phyloP scores from a whole-genome alignment of 2,888 invertebrate species.

The Aromia moschata region DNA sequence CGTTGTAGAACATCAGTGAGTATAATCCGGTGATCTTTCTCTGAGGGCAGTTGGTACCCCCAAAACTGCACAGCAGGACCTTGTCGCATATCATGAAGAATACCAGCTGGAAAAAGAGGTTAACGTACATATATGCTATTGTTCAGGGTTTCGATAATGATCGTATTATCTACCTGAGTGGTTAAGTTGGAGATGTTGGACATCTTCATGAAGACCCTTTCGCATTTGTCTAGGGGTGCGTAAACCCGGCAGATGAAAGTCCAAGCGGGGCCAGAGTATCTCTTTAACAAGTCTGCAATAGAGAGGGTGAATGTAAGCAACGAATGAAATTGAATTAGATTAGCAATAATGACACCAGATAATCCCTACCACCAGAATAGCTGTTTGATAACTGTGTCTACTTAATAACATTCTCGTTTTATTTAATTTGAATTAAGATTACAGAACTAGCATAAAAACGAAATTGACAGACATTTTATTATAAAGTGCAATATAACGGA shows the following conservation, averaged over 20 bases:
- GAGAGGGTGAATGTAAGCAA: too few relatives aligned
- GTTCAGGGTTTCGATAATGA: not conserved
- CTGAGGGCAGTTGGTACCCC: slow-evolving; percentile 60
- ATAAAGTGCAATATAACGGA: too few relatives aligned
- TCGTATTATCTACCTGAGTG: slow-evolving; percentile 72
- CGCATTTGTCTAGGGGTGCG: slow-evolving; percentile 72
- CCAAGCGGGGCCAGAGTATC: slow-evolving; percentile 62
- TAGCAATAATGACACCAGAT: too few relatives aligned
- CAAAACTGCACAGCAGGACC: slow-evolving; percentile 66
- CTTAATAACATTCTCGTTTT: too few relatives aligned
- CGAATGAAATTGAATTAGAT: too few relatives aligned
- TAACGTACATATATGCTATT: not conserved
- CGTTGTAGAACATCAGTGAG: slow-evolving; percentile 84
- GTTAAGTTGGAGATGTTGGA: slow-evolving; percentile 75
- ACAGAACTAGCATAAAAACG: too few relatives aligned
- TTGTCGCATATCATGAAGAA: slow-evolving; percentile 79
- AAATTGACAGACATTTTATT: too few relatives aligned
- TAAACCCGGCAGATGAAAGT: slow-evolving; percentile 65
- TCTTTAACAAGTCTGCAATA: slow-evolving; percentile 56
- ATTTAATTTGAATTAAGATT: too few relatives aligned
- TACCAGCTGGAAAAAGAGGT: slow-evolving; percentile 66
- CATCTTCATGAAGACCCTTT: slow-evolving; percentile 74
- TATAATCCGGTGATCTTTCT: slow-evolving; percentile 74
- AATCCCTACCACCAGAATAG: too few relatives aligned
- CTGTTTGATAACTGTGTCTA: too few relatives aligned